phyloP scores from a whole-genome alignment of 92 coral and sea anemone species.

The Zoanthus solanderi region DNA sequence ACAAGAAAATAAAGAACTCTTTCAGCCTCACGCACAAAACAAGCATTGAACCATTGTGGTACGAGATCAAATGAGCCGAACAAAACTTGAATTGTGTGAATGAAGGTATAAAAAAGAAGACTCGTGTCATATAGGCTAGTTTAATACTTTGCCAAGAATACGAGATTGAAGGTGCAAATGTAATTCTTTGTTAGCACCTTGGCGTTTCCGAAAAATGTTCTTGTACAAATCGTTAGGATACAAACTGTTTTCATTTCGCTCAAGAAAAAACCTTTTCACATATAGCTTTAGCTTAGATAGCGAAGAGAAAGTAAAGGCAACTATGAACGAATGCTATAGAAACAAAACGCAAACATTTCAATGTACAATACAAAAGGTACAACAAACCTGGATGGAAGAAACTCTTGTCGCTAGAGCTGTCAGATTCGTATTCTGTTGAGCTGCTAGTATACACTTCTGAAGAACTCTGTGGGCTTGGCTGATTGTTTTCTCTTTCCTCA shows the following conservation, averaged over 20 bases:
- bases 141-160: not conserved
- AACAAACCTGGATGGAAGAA: slow-evolving; percentile 87
- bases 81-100: not conserved
- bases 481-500: slow-evolving; percentile 51
- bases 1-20: slow-evolving; percentile 1
- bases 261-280: not conserved
- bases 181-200: slow-evolving; percentile 36
- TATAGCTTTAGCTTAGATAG: not conserved
- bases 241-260: not conserved
- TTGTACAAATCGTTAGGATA: not conserved
- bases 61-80: not conserved
- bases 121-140: not conserved
- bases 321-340: not conserved
- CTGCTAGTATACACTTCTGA: slow-evolving; percentile 65
- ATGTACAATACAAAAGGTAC: too few relatives aligned
- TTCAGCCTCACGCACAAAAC: not conserved
- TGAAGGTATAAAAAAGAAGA: not conserved
- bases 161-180: slow-evolving; percentile 21
- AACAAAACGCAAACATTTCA: too few relatives aligned
- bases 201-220: slow-evolving; percentile 25
- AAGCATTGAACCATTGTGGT: not conserved
- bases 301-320: not conserved
- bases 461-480: slow-evolving; percentile 45
- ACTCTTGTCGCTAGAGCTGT: slow-evolving; percentile 80
- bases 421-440: slow-evolving; percentile 72